Base-by-base conservation (phyloP, 1,140 invertebrate genomes). In the Helicoverpa armigera region DNA sequence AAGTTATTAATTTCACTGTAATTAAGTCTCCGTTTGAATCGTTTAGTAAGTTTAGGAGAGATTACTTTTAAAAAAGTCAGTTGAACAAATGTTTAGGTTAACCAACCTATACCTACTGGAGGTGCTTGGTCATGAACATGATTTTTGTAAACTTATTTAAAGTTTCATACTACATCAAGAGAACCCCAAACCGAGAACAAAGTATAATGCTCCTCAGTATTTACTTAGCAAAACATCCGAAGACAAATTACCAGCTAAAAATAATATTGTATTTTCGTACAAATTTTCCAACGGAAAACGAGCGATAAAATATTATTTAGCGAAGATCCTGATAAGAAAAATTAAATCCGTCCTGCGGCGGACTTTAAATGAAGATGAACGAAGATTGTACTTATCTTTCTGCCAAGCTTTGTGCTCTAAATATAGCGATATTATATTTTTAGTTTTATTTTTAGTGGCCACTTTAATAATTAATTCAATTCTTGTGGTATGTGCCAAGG, bases 301-400 rank as follows among this genome's bases (percentile, higher is more conserved):
- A 48, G 54, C 54, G 72, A 58, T 74, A 74, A 72, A 72, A 72
- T 72, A 72, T 72, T 72, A 54, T 54, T 72, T 72, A 72, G 69
- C 50, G 14, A 53, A 72, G 50, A 72, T 72, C 69, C 18, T 31
- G 69, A 72, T 72, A 72, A 72, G 69, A 72, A 72, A 72, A 72
- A 72, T 72, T 53, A 72, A 72, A 72, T 72, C 69, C 69, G 50
- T 72, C 69, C 69, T 53, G 69, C 48, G 69, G 50, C 50, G 50
- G 69, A 72, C 48, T 72, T 72, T 72, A 72, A 72, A 72, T 53
- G 50, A 43, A 72, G 69, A 69, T 69, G 43, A 69, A 50, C 65
- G 43, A 16, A 50, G 65, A 69, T 69, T 50, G 65, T 72, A 51
- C 69, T 72, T 72, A 72, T 72, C 69, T 51, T 69, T 31, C 18